Evolutionary conservation across 2,797 vertebrate genomes (phyloP).

Genomic region (Scleropages formosus): DNA sequence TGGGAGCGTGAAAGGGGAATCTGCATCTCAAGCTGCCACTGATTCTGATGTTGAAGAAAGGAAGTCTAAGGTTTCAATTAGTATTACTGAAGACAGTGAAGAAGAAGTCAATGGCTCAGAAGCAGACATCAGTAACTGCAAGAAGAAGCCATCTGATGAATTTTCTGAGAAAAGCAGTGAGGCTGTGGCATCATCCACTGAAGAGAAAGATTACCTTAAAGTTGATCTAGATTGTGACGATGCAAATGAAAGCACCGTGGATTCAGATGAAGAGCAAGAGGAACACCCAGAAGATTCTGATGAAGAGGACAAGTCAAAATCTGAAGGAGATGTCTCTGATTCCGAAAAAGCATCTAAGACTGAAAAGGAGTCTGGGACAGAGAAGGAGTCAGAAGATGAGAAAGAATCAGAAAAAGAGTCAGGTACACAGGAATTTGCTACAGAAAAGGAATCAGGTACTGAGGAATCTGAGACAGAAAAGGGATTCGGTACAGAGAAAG

Average conservation of each 20-base stretch:
- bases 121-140: constrained; percentile 49
- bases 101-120: constrained; percentile 64
- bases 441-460: constrained; percentile 45
- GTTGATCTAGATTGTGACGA: constrained; percentile 90
- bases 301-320: constrained; percentile 73
- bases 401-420: constrained; percentile 57
- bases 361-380: constrained; percentile 52
- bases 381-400: constrained; percentile 50
- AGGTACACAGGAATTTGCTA: neutral
- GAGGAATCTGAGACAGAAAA: constrained; percentile 18
- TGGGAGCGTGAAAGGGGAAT: constrained; percentile 66
- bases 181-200: constrained; percentile 53
- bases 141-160: constrained; percentile 54
- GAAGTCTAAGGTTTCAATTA: constrained; percentile 84
- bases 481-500: neutral
- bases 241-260: constrained; percentile 90
- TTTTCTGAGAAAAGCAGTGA: constrained; percentile 70
- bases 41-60: constrained; percentile 65
- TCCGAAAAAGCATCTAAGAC: constrained; percentile 51
- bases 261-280: constrained; percentile 80
- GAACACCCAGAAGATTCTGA: constrained; percentile 74
- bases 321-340: constrained; percentile 69
- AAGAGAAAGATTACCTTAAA: constrained; percentile 86
- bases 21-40: constrained; percentile 62
- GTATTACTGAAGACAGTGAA: constrained; percentile 79